phyloP scores from a whole-genome alignment of 2,888 invertebrate species.

The Clunio marinus region DNA sequence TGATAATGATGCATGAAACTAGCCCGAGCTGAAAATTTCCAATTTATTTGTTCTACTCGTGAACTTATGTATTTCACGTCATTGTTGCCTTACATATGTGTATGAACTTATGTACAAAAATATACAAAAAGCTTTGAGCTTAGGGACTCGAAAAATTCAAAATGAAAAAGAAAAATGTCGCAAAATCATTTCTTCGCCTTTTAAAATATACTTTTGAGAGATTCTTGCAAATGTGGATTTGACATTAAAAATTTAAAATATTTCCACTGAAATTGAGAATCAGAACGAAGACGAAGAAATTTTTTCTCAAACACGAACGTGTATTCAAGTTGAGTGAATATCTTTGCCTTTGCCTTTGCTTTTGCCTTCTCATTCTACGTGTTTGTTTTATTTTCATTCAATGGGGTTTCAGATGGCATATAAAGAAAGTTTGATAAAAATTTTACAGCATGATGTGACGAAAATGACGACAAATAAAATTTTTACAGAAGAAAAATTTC shows the following conservation, averaged over 20 bases:
- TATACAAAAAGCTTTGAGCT: too few species aligned
- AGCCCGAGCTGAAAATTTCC: not conserved
- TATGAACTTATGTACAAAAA: not conserved
- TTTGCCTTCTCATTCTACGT: too few species aligned
- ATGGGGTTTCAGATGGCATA: not conserved
- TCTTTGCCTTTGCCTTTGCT: too few species aligned
- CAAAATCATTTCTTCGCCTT: not conserved
- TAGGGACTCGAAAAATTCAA: too few species aligned
- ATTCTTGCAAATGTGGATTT: not conserved
- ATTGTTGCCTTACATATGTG: not conserved
- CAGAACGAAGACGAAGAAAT: not conserved
- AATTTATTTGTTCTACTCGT: not conserved
- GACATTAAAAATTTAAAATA: conserved; percentile 34
- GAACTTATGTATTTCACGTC: not conserved
- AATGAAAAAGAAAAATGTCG: not conserved
- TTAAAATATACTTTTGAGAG: not conserved
- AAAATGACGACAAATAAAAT: too few species aligned
- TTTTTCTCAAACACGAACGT: not conserved
- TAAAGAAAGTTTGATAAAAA: not conserved
- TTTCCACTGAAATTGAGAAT: conserved; percentile 27
- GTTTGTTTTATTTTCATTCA: not conserved
- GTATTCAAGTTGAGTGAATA: not conserved
- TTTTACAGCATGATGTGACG: not conserved
- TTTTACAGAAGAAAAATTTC: not conserved
- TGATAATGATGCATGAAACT: not conserved